Conservation (phyloP, 2,797 vertebrate genomes). For the Echiichthys vipera region DNA sequence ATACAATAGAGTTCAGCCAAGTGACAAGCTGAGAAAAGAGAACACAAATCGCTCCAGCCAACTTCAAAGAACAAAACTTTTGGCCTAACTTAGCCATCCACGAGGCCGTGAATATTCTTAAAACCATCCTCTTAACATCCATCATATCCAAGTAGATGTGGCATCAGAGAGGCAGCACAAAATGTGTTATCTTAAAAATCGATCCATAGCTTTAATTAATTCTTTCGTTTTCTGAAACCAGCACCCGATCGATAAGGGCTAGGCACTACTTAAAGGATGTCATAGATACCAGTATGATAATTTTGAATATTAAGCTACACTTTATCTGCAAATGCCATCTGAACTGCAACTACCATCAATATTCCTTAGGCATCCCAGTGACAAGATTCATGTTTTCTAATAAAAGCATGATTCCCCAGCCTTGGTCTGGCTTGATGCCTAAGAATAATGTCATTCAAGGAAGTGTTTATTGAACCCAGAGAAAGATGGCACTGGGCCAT, state of each 20-base stretch:
- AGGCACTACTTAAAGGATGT: constrained; percentile 68
- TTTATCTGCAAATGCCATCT: constrained; percentile 80
- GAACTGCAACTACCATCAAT: constrained; percentile 72
- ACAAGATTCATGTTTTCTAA: constrained; percentile 83
- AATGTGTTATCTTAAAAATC: constrained; percentile 78
- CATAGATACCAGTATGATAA: constrained; percentile 78
- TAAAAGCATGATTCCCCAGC: constrained; percentile 76
- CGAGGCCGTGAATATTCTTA: constrained; percentile 52
- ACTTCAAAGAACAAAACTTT: constrained; percentile 55
- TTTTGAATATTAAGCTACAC: constrained; percentile 80
- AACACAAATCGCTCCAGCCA: constrained; percentile 24
- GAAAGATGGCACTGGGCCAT: constrained; percentile 65
- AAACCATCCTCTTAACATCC: constrained; percentile 69
- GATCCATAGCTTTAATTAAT: constrained; percentile 79
- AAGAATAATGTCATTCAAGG: constrained; percentile 76
- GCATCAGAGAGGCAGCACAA: constrained; percentile 65
- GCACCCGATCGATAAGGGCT: constrained; percentile 70
- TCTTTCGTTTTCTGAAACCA: constrained; percentile 76
- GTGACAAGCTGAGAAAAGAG: constrained; percentile 33
- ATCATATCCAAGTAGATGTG: constrained; percentile 70
- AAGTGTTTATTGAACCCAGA: constrained; percentile 77
- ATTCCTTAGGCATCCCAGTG: constrained; percentile 72
- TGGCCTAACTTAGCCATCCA: constrained; percentile 39
- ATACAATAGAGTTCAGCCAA: constrained; percentile 42
- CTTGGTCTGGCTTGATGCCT: constrained; percentile 68